A percentile compares a stretch with the other conserved stretches of the same genome.
Evolutionary conservation across 2,797 vertebrate genomes (phyloP).

Genomic region (Arvicola amphibius): DNA sequence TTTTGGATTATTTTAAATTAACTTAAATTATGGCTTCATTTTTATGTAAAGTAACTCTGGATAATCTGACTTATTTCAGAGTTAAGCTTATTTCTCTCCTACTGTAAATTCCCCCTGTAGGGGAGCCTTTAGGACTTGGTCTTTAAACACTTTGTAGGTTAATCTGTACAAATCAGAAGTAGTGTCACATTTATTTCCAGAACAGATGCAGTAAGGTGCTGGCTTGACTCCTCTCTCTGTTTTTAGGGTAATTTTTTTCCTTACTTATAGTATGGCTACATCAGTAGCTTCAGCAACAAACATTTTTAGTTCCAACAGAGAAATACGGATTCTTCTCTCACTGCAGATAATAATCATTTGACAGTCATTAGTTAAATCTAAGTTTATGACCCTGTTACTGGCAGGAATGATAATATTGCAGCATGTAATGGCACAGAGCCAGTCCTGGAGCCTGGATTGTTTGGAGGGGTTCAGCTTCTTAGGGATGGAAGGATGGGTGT

Average conservation of each 20-base stretch:
- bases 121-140: not conserved
- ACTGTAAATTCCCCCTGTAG: not conserved
- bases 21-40: slow-evolving; percentile 7
- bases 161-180: not conserved
- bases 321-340: not conserved
- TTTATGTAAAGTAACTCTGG: slow-evolving; percentile 20
- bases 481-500: not conserved
- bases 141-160: not conserved
- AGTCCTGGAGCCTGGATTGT: not conserved
- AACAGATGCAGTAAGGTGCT: not conserved
- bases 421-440: not conserved
- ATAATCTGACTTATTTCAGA: slow-evolving; percentile 43
- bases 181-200: not conserved
- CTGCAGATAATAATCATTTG: not conserved
- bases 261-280: not conserved
- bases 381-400: not conserved
- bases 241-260: not conserved
- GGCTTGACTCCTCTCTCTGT: not conserved
- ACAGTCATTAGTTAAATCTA: not conserved
- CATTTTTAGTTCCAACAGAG: not conserved
- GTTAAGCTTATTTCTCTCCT: slow-evolving; percentile 10
- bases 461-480: not conserved
- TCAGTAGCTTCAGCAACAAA: not conserved
- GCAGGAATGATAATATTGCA: not conserved
- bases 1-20: slow-evolving; percentile 56